Base-by-base conservation (phyloP, 2,113 vertebrate species). In the Carollia perspicillata region DNA sequence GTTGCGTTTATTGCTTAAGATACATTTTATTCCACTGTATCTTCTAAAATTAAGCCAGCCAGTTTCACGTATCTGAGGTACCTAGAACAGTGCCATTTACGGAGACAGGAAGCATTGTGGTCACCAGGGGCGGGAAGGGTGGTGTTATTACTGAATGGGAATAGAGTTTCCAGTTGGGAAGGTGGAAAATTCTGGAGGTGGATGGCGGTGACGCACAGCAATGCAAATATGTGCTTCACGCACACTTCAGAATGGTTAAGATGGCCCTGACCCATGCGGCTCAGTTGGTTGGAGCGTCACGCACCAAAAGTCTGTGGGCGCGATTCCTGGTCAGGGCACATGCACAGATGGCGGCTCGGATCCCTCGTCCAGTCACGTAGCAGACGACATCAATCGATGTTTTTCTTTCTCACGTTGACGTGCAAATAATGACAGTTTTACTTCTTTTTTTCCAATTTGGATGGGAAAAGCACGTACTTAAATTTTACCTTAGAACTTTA, bases 41-140 rank as follows among this genome's bases (percentile, higher is more conserved):
- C 49, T 95, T 95, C 93, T 80, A 63, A 84, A 88, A 74, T 47
- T 83, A 71, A 95, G 42, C 60, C 66, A 77, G 60, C 63, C 33
- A 42, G 69, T 81, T 92, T 75, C 65, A 37, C 28, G 44, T 60
- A 44, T 10, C 17, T 60, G 65, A 53, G 3, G 2, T 69, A 68
- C 5, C 37, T 75, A 80, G 40, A 92, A 40, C 35, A 84, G 68
- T 92, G 47, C 68, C 23, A 68, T 72, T 69, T 49, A 90, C 51
- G 60, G 40, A 74, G 28, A 37, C 16, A 68, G 22, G 79, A 58
- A 71, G 16, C 30, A 84, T 42, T 22, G 22, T 88, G 78, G 20
- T 47, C 40, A n/a, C 16, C 8, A n/a, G 10, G 44, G 53, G n/a
- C 14, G 26, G 60, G 1, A 8, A 72, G 69, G 22, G 20, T 14